Conservation (phyloP, 2,888 invertebrate genomes). For the Lamellibrachia columna region DNA sequence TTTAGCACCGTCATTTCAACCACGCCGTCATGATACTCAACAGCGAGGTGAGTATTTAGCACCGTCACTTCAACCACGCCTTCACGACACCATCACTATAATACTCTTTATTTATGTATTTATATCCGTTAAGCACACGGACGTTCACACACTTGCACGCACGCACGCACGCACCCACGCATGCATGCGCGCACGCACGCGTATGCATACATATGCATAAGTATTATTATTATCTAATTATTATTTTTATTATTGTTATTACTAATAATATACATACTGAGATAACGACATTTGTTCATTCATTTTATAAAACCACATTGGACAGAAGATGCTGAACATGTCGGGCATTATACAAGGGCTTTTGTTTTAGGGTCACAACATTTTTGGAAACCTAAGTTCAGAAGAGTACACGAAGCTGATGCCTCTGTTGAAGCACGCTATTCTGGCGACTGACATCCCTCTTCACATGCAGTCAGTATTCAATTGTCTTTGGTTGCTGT, state of each 20-base stretch:
- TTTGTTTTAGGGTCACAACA: slow-evolving; percentile 67
- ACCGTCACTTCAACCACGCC: too few species aligned
- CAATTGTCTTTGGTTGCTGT: background rate
- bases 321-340: background rate
- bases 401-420: slow-evolving; percentile 69
- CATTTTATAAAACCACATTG: background rate
- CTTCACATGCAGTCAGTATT: slow-evolving; percentile 69
- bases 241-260: too few species aligned
- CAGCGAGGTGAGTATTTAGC: slow-evolving; percentile 65
- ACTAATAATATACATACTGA: background rate
- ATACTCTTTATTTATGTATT: background rate
- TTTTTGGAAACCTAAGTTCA: slow-evolving; percentile 68
- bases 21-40: slow-evolving; percentile 65
- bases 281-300: background rate
- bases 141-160: background rate
- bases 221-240: too few species aligned
- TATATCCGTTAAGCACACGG: background rate
- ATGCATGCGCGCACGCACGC: background rate
- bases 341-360: background rate
- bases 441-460: slow-evolving; percentile 70
- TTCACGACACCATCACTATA: background rate
- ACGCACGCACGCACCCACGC: background rate
- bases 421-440: slow-evolving; percentile 69
- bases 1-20: slow-evolving; percentile 64
- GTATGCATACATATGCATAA: background rate